These are phyloP conservation scores for Caenorhabditis macrosperma DNA, from an alignment of 2,888 invertebrate species.

Conservation along the genomic window DNA sequence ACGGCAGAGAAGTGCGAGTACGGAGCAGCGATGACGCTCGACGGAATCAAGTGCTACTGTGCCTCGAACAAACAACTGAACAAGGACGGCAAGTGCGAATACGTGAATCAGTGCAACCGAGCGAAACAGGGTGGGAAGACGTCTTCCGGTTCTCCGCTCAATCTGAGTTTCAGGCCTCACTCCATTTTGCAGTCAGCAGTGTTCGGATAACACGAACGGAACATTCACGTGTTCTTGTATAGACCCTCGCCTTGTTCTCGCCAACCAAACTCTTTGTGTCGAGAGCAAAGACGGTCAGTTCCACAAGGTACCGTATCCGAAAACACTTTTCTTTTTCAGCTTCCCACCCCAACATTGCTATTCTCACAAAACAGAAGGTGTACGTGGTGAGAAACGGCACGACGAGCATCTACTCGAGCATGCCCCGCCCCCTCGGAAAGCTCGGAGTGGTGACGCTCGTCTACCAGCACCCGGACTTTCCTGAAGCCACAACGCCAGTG, in stretches of 20 bases:
- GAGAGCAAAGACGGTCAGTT: conserved; percentile 85
- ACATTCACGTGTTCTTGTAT: conserved; percentile 84
- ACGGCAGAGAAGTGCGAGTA: conserved; percentile 82
- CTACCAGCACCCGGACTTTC: conserved; percentile 41
- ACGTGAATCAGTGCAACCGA: conserved; percentile 64
- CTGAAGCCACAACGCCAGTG: conserved; percentile 27
- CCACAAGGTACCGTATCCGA: not conserved
- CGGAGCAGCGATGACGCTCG: conserved; percentile 85
- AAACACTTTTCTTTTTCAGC: conserved; percentile 19
- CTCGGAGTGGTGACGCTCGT: conserved; percentile 28
- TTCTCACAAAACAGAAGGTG: conserved; percentile 25
- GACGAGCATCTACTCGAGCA: conserved; percentile 22
- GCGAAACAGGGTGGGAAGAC: conserved; percentile 23
- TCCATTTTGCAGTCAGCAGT: conserved; percentile 80
- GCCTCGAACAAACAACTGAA: conserved; percentile 85
- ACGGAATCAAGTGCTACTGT: conserved; percentile 88
- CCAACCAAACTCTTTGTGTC: conserved; percentile 82
- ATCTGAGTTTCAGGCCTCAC: conserved; percentile 20
- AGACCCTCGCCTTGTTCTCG: conserved; percentile 85
- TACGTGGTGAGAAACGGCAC: conserved; percentile 15
- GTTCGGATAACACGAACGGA: conserved; percentile 62
- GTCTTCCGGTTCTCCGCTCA: not conserved
- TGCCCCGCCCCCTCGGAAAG: conserved; percentile 47
- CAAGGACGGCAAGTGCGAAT: conserved; percentile 76
- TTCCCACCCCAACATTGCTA: conserved; percentile 13